Conservation (phyloP, 2,888 invertebrate species). For the Teleiodes luculella region DNA sequence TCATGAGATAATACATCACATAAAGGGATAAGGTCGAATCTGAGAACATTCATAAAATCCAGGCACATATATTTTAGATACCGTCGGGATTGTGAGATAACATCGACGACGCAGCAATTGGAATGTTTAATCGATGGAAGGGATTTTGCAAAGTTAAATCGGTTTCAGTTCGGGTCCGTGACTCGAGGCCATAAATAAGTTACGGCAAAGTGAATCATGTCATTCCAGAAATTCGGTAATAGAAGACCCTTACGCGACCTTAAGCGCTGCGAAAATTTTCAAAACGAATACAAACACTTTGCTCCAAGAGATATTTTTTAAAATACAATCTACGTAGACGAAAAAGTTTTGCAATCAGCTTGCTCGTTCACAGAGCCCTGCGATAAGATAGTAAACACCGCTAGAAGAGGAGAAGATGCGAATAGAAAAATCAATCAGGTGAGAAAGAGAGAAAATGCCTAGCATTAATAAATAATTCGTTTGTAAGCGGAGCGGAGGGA, state of each 20-base stretch:
- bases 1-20: too few species aligned
- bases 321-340: too few species aligned
- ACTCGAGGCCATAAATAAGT: constrained; percentile 15
- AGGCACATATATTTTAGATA: too few species aligned
- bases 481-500: neutral
- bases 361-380: neutral
- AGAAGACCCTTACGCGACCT: neutral
- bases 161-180: constrained; percentile 14
- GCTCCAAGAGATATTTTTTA: too few species aligned
- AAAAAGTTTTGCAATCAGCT: neutral
- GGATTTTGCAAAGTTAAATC: constrained; percentile 14
- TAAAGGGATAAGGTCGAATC: too few species aligned
- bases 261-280: neutral
- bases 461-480: neutral
- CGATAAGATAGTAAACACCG: neutral
- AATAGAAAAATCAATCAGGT: neutral
- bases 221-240: constrained; percentile 1
- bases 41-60: too few species aligned
- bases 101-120: too few species aligned
- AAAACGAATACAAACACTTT: too few species aligned
- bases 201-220: constrained; percentile 3
- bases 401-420: neutral
- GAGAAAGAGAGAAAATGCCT: neutral
- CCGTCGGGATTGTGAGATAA: too few species aligned
- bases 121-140: neutral